Conservation (phyloP, 2,888 invertebrate genomes). For the Elaeidobius kamerunicus region DNA sequence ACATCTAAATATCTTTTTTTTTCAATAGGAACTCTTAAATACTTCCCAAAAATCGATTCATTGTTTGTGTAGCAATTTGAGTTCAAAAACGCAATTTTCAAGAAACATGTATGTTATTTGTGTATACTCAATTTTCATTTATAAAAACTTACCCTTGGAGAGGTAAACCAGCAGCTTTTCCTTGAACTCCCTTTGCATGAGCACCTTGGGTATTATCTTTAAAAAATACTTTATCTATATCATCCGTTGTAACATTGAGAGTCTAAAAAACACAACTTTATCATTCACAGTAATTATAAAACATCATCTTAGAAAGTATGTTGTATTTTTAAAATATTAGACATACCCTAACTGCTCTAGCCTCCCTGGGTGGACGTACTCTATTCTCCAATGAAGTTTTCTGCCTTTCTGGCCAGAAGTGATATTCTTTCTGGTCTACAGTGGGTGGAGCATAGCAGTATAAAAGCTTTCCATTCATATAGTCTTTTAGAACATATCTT, state of each 20-base stretch:
- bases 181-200: conserved; percentile 42
- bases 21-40: no score
- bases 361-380: conserved; percentile 54
- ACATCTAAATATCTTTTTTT: no score
- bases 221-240: conserved; percentile 65
- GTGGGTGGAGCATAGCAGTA: conserved; percentile 83
- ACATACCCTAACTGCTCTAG: conserved; percentile 56
- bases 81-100: no score
- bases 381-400: conserved; percentile 45
- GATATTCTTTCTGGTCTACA: conserved; percentile 59
- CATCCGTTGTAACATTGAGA: conserved; percentile 50
- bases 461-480: conserved; percentile 78
- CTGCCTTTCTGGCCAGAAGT: conserved; percentile 54
- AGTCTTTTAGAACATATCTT: conserved; percentile 88
- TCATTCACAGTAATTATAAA: no score
- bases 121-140: no score
- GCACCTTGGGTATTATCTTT: conserved; percentile 45
- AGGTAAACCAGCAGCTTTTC: conserved; percentile 16
- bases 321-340: not conserved
- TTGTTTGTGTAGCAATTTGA: no score
- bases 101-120: no score
- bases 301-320: no score
- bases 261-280: conserved; percentile 33
- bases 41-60: no score
- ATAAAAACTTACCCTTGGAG: conserved; percentile 18